Evolutionary conservation across 2,113 vertebrate species (phyloP).

Genomic region (Pseudorasbora parva): DNA sequence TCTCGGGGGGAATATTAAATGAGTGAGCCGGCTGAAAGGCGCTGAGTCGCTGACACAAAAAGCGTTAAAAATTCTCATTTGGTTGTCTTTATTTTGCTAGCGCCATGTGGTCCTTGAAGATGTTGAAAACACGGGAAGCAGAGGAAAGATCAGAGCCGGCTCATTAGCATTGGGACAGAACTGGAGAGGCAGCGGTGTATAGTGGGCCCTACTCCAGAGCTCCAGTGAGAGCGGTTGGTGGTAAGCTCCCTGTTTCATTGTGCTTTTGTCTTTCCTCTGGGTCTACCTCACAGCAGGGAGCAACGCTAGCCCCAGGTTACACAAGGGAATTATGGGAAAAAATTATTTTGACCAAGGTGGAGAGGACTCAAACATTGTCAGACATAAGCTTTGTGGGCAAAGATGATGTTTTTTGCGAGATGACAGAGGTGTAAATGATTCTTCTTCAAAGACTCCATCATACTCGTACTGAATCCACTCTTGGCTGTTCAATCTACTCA

Average conservation of each 20-base stretch:
- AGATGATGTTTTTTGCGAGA: slow-evolving; percentile 24
- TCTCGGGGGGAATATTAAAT: slow-evolving; percentile 81
- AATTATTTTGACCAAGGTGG: slow-evolving; percentile 40
- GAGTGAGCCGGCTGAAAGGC: slow-evolving; percentile 88
- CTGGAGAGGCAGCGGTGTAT: slow-evolving; percentile 91
- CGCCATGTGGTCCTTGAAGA: slow-evolving; percentile 99
- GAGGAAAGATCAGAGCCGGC: slow-evolving; percentile 97
- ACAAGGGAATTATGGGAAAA: slow-evolving; percentile 87
- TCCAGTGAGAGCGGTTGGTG: slow-evolving; percentile 86
- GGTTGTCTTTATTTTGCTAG: slow-evolving; percentile 99
- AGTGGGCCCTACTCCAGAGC: slow-evolving; percentile 87
- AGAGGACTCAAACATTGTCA: slow-evolving; percentile 32
- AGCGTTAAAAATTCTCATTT: slow-evolving; percentile 99
- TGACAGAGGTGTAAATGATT: not conserved
- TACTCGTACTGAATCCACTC: slow-evolving; percentile 3
- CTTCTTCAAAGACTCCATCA: slow-evolving; percentile 25
- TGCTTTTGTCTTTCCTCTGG: slow-evolving; percentile 88
- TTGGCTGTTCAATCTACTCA: not conserved
- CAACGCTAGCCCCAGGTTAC: slow-evolving; percentile 83
- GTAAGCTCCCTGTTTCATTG: slow-evolving; percentile 90
- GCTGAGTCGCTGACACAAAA: slow-evolving; percentile 88
- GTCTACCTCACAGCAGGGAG: slow-evolving; percentile 85
- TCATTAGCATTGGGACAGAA: slow-evolving; percentile 97
- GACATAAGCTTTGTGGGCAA: slow-evolving; percentile 8
- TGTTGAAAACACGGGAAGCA: slow-evolving; percentile 98